Evolutionary conservation across 2,113 vertebrate genomes (phyloP).

Genomic region (Rhegmatorhina hoffmannsi): DNA sequence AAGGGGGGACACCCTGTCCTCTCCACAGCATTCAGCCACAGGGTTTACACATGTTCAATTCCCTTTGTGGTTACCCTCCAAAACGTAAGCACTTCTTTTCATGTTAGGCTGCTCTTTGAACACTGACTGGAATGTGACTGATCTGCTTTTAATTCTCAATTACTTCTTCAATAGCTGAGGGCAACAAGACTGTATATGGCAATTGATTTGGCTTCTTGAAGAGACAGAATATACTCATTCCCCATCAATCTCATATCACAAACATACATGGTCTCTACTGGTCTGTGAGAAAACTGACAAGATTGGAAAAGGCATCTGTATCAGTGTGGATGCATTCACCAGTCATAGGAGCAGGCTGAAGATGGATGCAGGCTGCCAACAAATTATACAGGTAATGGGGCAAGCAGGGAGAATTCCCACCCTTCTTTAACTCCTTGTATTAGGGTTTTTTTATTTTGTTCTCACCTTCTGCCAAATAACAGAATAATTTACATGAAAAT

Average conservation of each 20-base stretch:
- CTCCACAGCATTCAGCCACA: not conserved
- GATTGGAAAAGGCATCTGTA: not conserved
- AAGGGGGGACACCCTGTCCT: not conserved
- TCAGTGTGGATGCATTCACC: not conserved
- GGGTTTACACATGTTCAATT: not conserved
- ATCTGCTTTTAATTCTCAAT: not conserved
- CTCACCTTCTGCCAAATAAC: not conserved
- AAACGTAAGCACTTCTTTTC: not conserved
- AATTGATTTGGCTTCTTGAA: not conserved
- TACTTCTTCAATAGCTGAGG: not conserved
- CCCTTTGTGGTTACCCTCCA: not conserved
- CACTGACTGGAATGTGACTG: not conserved
- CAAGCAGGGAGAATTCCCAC: not conserved
- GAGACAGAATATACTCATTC: not conserved
- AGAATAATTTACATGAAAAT: not conserved
- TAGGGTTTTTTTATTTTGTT: not conserved
- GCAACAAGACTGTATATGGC: not conserved
- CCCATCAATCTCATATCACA: not conserved
- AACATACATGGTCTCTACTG: not conserved
- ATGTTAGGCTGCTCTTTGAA: not conserved
- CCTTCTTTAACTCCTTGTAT: not conserved
- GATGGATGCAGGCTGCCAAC: not conserved
- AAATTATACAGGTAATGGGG: not conserved
- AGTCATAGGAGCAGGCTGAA: not conserved
- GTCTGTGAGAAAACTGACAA: not conserved